Evolutionary conservation across 2,113 vertebrate species (phyloP), one percentile per base, ranked within the genome.

Genomic region (Nyctereutes procyonoides): DNA sequence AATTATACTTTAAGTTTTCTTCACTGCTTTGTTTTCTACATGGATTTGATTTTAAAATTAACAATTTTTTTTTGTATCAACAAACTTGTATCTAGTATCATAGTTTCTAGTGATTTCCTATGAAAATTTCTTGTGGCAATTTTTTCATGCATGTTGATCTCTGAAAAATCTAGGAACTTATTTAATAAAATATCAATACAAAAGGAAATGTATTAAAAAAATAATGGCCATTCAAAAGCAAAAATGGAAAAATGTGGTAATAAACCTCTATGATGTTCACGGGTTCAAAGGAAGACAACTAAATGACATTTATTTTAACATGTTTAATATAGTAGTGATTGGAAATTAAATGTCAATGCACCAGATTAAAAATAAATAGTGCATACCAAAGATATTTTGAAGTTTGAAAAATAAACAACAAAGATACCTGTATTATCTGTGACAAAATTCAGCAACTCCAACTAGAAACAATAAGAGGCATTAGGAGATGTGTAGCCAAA

Each of bases 391-490:
- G 15, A 60, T 84, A 92, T 67, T 73, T 58, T 79, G 20, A 95
- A 96, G 32, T 80, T 86, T 88, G 15, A 80, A 96, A 97, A 87
- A 62, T 17, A 96, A 17, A 58, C 65, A 67, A 96, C 13, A 30
- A 69, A 83, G 55, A 38, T 79, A 53, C 38, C n/a, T 87, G 8
- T 69, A 71, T 93, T 53, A 58, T 96, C 58, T 92, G 19, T n/a
- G 84, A 84, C 43, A 90, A 67, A 96, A 93, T 81, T 95, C n/a
- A 92, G 74, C 82, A 90, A 85, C 58, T 76, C 20, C 6, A 82
- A 92, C 53, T 58, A 62, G 35, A 96, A 96, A 88, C 32, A 95
- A 92, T 93, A 95, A 97, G 97, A 96, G 38, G 35, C 53, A 92
- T 55, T 96, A 88, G 85, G 77, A 90, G 28, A 96, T 92, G 81